These are phyloP conservation scores for Oeneis ivallda DNA, from an alignment of 2,888 invertebrate genomes.

Conservation along the genomic window DNA sequence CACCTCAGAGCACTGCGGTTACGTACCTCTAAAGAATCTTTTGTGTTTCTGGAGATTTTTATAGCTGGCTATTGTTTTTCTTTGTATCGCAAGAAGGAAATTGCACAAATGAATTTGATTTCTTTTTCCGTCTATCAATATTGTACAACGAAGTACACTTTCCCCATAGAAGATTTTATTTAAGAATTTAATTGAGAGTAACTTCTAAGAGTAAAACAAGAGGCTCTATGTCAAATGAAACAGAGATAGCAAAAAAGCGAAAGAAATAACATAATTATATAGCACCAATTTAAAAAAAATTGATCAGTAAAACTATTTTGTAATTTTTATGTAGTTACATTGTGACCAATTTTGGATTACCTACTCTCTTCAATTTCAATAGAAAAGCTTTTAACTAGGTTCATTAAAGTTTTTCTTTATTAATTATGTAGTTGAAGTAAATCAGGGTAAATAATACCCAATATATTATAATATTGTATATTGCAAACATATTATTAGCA, in stretches of 20 bases:
- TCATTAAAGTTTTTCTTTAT: no score
- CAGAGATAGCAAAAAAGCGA: no score
- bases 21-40: constrained; percentile 50
- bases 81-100: constrained; percentile 24
- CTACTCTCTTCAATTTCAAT: no score
- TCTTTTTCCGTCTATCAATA: neutral
- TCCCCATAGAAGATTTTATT: neutral
- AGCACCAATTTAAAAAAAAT: no score
- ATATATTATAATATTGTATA: neutral
- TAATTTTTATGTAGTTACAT: no score
- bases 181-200: no score
- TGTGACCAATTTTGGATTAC: no score
- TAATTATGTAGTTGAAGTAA: neutral
- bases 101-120: constrained; percentile 33
- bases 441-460: neutral
- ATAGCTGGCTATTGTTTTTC: constrained; percentile 38
- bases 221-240: no score
- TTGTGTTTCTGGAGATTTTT: constrained; percentile 51
- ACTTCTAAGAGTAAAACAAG: no score
- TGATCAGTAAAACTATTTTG: no score
- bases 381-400: no score
- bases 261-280: no score
- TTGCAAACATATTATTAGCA: neutral
- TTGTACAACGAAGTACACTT: neutral
- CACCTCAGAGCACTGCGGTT: constrained; percentile 70